These are phyloP conservation scores for Anoplophora glabripennis DNA, from an alignment of 1,140 invertebrate genomes.

Conservation along the genomic window DNA sequence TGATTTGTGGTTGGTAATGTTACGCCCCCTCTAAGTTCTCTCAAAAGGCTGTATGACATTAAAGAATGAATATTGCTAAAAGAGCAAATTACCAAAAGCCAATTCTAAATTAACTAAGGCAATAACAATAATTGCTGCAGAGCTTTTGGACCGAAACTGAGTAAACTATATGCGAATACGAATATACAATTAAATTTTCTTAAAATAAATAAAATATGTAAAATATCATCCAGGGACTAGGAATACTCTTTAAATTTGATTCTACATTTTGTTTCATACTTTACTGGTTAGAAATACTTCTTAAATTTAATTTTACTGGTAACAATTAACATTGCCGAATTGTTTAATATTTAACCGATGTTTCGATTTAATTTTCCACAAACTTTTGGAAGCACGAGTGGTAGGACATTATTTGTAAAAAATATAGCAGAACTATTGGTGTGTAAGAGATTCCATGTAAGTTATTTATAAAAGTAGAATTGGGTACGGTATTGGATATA, in stretches of 20 bases:
- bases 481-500: constrained; percentile 18
- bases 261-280: no score
- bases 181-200: no score
- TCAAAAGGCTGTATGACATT: constrained; percentile 28
- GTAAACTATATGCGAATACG: not conserved
- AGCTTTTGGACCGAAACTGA: not conserved
- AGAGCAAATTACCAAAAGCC: constrained; percentile 1
- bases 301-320: no score
- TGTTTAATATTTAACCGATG: not conserved
- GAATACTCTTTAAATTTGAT: no score
- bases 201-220: no score
- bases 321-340: not conserved
- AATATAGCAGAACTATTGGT: constrained; percentile 3
- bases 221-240: no score
- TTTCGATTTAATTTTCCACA: not conserved
- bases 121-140: not conserved
- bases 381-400: not conserved
- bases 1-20: constrained; percentile 37
- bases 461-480: constrained; percentile 22
- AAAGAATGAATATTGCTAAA: constrained; percentile 16
- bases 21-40: constrained; percentile 31
- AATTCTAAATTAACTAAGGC: constrained; percentile 7
- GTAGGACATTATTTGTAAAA: not conserved
- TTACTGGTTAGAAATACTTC: no score
- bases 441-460: constrained; percentile 1